Conservation (phyloP, 2,888 invertebrate species). For the Onchidella celtica region DNA sequence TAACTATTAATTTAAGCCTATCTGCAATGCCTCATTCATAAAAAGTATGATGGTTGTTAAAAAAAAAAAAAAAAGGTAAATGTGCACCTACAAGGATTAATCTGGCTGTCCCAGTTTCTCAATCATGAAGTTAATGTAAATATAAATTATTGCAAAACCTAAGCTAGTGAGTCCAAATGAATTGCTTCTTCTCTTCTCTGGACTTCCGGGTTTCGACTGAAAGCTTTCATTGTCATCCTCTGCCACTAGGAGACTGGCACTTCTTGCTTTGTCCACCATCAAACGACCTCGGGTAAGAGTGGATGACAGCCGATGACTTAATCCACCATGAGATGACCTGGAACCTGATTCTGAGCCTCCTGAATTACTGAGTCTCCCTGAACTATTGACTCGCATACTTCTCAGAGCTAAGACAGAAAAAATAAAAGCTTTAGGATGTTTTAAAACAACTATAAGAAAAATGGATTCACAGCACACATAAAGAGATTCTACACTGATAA, state of each 20-base stretch:
- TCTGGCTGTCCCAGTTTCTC: too few species aligned
- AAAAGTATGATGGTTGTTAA: too few species aligned
- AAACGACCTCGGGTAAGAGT: conserved; percentile 52
- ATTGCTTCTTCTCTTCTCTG: background rate
- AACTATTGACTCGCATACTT: background rate
- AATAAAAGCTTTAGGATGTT: background rate
- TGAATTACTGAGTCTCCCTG: conserved; percentile 1
- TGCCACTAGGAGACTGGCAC: conserved; percentile 21
- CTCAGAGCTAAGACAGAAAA: background rate
- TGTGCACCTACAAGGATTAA: too few species aligned
- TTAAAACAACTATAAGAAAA: too few species aligned
- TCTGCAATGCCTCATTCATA: too few species aligned
- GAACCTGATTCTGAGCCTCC: conserved; percentile 41
- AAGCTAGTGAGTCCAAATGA: conserved; percentile 24
- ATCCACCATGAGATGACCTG: conserved; percentile 1
- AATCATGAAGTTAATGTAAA: too few species aligned
- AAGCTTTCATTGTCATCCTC: conserved; percentile 48
- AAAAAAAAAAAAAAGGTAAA: too few species aligned
- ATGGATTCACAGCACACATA: too few species aligned
- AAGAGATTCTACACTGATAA: too few species aligned
- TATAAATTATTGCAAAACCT: too few species aligned
- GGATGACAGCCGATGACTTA: background rate
- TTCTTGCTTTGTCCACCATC: conserved; percentile 52
- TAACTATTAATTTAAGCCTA: too few species aligned
- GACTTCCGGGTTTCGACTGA: conserved; percentile 11